Percentiles rank a stretch among this genome's conserved stretches.
These are phyloP conservation scores for Dilophus febrilis DNA, from an alignment of 2,888 invertebrate species.

Conservation along the genomic window DNA sequence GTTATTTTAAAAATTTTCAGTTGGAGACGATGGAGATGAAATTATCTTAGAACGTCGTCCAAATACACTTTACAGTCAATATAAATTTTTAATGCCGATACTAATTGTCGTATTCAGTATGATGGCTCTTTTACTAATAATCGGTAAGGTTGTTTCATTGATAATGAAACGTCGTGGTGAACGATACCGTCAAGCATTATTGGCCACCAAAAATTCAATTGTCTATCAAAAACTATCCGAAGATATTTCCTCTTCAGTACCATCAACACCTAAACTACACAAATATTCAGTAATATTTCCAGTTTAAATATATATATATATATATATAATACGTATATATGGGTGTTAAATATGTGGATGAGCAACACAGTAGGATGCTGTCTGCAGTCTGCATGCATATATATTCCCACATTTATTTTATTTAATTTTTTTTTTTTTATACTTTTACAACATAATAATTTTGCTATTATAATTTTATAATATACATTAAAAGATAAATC, in stretches of 20 bases:
- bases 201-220: constrained; percentile 33
- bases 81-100: constrained; percentile 39
- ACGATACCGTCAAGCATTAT: constrained; percentile 30
- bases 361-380: no score
- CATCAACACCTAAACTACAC: constrained; percentile 48
- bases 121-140: constrained; percentile 35
- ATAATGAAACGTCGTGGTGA: constrained; percentile 34
- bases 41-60: constrained; percentile 25
- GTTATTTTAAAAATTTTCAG: no score
- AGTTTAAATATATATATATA: no score
- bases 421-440: no score
- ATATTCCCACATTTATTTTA: no score
- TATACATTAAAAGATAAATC: no score
- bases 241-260: constrained; percentile 49
- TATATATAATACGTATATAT: no score
- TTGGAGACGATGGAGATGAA: constrained; percentile 11
- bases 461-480: no score
- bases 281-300: constrained; percentile 42
- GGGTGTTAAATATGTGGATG: no score
- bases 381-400: no score
- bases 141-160: constrained; percentile 35
- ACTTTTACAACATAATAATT: no score
- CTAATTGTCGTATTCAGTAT: constrained; percentile 39
- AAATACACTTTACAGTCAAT: constrained; percentile 31
- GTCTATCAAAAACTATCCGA: constrained; percentile 66